Base-by-base conservation (phyloP, 2,113 vertebrate genomes). In the Embiotoca jacksoni region DNA sequence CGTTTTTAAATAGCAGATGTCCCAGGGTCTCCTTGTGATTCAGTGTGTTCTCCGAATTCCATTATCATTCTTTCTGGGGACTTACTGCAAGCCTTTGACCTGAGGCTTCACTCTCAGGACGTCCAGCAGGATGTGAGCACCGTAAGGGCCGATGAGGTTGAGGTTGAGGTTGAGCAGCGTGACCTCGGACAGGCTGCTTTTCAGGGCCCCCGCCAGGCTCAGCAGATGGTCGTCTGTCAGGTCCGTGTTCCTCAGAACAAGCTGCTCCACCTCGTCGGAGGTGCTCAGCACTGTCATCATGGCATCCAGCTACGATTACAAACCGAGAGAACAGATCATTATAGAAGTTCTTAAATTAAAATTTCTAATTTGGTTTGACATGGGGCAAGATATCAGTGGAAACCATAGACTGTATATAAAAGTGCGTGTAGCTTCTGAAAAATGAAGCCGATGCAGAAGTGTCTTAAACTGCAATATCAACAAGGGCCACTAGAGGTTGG, bases 131-230 rank as follows among this genome's bases (percentile, higher is more conserved):
- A 90, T 90, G 84, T 90, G 80, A 39, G 93, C 92, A 2, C 95
- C 94, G 0, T 78, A 84, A 0, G 94, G 95, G 56, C 95, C 92
- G 0, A 96, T 92, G 79, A 90, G 91, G 86, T 96, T 96, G 47
- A 96, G 93, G 86, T 96, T 96, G 47, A 96, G 94, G 89, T 96
- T 96, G 72, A 96, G 93, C 81, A 90, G 75, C 0, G 89, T 92
- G 83, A 96, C 94, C 72, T 92, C 77, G 0, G 95, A 96, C 16
- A 10, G 76, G 74, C 94, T 96, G 65, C 63, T 89, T 77, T 91
- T 94, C 16, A 96, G 83, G 5, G 93, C 91, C 9, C 52, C 46
- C 0, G 88, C 90, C 71, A 96, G 88, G 65, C 62, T 72, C 36
- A 85, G 75, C 35, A 96, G 90, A 32, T 93, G 88, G 16, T 94